phyloP scores from a whole-genome alignment of 2,797 vertebrate species.

The Delichon dasypus region DNA sequence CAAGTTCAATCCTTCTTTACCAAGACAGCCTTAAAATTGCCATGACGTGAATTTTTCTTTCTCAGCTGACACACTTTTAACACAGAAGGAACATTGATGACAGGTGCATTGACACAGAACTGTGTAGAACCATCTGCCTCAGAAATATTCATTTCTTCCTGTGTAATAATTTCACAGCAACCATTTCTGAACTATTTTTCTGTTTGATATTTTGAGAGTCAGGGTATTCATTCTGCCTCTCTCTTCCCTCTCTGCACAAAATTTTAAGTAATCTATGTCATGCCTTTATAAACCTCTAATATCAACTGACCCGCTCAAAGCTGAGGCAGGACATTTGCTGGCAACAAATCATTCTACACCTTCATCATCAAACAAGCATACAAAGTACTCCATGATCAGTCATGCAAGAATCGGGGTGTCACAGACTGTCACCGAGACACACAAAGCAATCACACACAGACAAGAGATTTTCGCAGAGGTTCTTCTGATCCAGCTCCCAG shows the following conservation, averaged over 20 bases:
- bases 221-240: not conserved
- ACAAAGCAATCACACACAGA: too few relatives aligned
- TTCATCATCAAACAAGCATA: not conserved
- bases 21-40: not conserved
- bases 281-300: not conserved
- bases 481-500: too few relatives aligned
- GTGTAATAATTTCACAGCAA: not conserved
- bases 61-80: not conserved
- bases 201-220: not conserved
- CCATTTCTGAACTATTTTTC: not conserved
- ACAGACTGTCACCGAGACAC: too few relatives aligned
- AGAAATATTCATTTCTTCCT: not conserved
- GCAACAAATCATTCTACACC: not conserved
- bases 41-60: not conserved
- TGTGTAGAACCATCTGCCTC: not conserved
- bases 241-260: not conserved
- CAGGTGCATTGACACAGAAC: not conserved
- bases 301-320: not conserved
- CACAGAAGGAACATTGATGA: not conserved
- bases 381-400: accelerated
- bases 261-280: not conserved
- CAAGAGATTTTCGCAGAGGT: too few relatives aligned
- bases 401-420: not conserved
- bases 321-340: not conserved
- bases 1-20: not conserved